phyloP scores from a whole-genome alignment of 2,113 vertebrate genomes.

The Tor tambroides region DNA sequence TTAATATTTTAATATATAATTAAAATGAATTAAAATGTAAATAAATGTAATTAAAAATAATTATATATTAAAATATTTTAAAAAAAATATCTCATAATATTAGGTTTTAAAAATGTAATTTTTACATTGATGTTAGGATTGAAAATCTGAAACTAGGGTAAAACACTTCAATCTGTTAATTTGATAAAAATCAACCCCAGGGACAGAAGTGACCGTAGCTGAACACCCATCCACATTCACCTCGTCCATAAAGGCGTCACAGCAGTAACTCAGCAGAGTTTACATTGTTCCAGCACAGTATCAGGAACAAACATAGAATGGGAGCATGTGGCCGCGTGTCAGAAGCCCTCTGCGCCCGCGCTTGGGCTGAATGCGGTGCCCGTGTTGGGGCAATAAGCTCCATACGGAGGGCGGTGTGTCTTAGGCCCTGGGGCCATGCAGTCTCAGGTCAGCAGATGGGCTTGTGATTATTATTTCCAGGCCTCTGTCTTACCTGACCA shows the following conservation, averaged over 20 bases:
- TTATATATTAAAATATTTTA: too few relatives aligned
- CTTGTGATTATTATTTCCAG: constrained; percentile 93
- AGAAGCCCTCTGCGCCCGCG: constrained; percentile 75
- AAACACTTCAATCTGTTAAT: background rate
- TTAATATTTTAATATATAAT: too few relatives aligned
- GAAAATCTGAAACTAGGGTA: background rate
- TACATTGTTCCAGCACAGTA: constrained; percentile 39
- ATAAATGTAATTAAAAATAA: too few relatives aligned
- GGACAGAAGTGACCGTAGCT: background rate
- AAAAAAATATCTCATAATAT: too few relatives aligned
- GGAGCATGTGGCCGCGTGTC: constrained; percentile 82
- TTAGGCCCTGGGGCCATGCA: constrained; percentile 84
- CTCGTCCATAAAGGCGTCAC: too few relatives aligned
- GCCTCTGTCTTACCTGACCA: constrained; percentile 89
- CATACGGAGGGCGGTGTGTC: constrained; percentile 88
- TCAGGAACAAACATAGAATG: constrained; percentile 59
- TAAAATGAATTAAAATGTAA: too few relatives aligned
- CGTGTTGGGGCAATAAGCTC: constrained; percentile 79
- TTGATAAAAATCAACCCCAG: background rate
- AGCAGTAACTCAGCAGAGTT: constrained; percentile 28
- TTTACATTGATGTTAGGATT: too few relatives aligned
- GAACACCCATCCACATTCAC: background rate
- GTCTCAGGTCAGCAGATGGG: constrained; percentile 97
- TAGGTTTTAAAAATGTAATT: too few relatives aligned
- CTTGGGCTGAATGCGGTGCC: constrained; percentile 75